These are phyloP conservation scores for Rhaphigaster nebulosa DNA, from an alignment of 2,888 invertebrate genomes.

Conservation along the genomic window DNA sequence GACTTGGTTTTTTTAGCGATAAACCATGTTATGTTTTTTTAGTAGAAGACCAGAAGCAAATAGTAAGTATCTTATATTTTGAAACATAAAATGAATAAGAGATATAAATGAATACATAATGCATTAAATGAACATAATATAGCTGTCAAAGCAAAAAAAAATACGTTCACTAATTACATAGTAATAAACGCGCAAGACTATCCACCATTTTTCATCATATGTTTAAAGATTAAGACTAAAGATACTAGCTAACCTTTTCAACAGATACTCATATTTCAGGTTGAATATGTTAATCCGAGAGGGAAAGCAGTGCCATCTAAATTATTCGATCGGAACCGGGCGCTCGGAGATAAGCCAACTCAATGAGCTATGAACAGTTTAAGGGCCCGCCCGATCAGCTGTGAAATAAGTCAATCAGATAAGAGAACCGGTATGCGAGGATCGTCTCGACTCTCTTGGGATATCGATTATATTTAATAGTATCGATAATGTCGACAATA, in stretches of 20 bases:
- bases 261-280: not conserved
- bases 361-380: conserved; percentile 22
- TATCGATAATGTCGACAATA: not conserved
- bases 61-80: too few species aligned
- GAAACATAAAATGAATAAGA: too few species aligned
- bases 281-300: not conserved
- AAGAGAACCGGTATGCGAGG: not conserved
- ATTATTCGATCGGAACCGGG: not conserved
- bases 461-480: conserved; percentile 8
- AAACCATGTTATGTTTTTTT: too few species aligned
- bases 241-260: not conserved
- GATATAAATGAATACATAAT: too few species aligned
- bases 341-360: too few species aligned
- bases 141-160: too few species aligned
- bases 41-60: too few species aligned
- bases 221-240: not conserved
- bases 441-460: not conserved
- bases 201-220: too few species aligned
- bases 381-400: not conserved
- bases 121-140: too few species aligned
- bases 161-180: too few species aligned
- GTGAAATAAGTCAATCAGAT: conserved; percentile 20
- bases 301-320: not conserved
- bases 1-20: too few species aligned
- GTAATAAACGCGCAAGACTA: too few species aligned